phyloP scores from a whole-genome alignment of 2,113 vertebrate species.

The Toxotes chatareus region DNA sequence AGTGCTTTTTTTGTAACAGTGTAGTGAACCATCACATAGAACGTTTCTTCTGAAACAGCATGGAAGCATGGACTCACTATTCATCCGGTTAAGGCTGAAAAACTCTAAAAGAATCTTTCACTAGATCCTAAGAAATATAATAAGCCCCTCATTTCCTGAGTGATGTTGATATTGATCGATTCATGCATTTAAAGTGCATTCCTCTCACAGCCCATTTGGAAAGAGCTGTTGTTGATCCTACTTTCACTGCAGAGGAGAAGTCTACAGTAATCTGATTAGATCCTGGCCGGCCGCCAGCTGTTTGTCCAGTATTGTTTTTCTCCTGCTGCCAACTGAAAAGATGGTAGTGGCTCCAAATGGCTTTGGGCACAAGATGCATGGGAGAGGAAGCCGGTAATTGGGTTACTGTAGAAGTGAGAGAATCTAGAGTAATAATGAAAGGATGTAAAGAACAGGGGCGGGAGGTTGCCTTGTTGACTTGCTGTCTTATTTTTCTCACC shows the following conservation, averaged over 20 bases:
- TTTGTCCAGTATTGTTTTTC: conserved; percentile 58
- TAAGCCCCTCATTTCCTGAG: conserved; percentile 60
- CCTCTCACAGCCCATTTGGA: conserved; percentile 46
- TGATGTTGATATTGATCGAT: conserved; percentile 59
- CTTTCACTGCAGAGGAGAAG: conserved; percentile 43
- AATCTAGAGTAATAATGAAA: conserved; percentile 44
- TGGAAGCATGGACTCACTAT: neutral
- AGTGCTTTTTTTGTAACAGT: neutral
- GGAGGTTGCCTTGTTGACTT: conserved; percentile 26
- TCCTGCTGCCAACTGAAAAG: conserved; percentile 37
- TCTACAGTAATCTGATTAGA: conserved; percentile 64
- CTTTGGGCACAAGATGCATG: conserved; percentile 24
- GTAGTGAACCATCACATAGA: neutral
- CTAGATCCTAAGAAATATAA: conserved; percentile 46
- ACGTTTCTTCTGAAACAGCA: neutral
- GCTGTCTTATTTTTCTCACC: conserved; percentile 43
- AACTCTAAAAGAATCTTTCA: conserved; percentile 43
- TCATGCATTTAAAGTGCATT: conserved; percentile 58
- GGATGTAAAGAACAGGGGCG: neutral
- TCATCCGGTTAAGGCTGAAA: conserved; percentile 29
- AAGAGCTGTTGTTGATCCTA: conserved; percentile 49
- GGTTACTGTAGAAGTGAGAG: conserved; percentile 50
- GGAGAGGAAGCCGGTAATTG: conserved; percentile 56
- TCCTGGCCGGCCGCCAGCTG: conserved; percentile 50
- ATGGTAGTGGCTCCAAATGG: conserved; percentile 56